Evolutionary conservation across 2,888 invertebrate genomes (phyloP).

Genomic region (Shargacucullia verbasci): DNA sequence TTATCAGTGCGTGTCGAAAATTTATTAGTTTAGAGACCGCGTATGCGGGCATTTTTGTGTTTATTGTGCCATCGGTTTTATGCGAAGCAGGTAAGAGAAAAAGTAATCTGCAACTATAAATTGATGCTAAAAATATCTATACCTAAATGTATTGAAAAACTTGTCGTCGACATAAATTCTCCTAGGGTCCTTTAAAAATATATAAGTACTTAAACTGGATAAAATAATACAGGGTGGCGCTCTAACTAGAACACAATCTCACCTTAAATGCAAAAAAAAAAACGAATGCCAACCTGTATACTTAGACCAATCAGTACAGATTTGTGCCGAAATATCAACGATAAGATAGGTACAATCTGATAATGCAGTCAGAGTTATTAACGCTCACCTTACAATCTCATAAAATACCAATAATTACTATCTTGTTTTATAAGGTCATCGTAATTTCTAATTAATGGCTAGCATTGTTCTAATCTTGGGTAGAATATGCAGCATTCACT

Average conservation of each 20-base stretch:
- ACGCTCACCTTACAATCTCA: constrained; percentile 23
- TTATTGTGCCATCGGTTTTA: constrained; percentile 75
- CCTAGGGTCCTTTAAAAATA: too few species aligned
- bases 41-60: constrained; percentile 80
- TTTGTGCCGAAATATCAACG: constrained; percentile 1
- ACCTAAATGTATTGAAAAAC: too few species aligned
- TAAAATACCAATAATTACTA: constrained; percentile 9
- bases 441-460: constrained; percentile 42
- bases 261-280: too few species aligned
- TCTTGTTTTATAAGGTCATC: constrained; percentile 24
- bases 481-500: constrained; percentile 32
- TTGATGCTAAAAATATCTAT: too few species aligned
- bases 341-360: constrained; percentile 5
- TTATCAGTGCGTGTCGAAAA: constrained; percentile 69
- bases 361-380: constrained; percentile 6
- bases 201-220: too few species aligned
- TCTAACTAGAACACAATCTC: too few species aligned
- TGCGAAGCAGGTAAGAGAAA: constrained; percentile 72
- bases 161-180: too few species aligned
- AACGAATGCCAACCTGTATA: too few species aligned
- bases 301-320: background rate
- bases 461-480: constrained; percentile 50
- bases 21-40: constrained; percentile 61
- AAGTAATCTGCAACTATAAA: background rate
- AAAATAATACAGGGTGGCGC: too few species aligned